A percentile compares a stretch with the other conserved stretches of the same genome.
phyloP scores from a whole-genome alignment of 2,797 vertebrate species.

The Syncerus caffer region DNA sequence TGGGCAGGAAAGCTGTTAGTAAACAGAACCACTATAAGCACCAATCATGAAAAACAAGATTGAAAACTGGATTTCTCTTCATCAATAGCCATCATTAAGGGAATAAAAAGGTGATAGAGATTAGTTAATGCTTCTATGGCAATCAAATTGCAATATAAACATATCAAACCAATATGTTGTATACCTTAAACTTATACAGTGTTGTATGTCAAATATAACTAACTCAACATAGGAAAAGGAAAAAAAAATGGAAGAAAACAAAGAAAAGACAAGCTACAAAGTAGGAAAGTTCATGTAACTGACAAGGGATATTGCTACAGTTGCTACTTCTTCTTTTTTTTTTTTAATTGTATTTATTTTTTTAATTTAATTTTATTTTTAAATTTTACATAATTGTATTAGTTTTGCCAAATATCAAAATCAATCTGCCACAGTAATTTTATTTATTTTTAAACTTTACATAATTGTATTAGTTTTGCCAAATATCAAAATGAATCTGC shows the following conservation, averaged over 20 bases:
- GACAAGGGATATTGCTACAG: background rate
- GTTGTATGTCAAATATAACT: background rate
- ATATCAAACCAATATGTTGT: background rate
- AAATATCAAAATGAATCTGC: too few species aligned
- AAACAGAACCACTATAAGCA: background rate
- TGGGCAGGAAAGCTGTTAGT: background rate
- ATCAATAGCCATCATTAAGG: background rate
- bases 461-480: too few species aligned
- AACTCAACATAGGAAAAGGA: background rate
- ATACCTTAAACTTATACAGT: background rate
- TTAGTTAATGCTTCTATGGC: background rate
- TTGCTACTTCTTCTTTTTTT: background rate
- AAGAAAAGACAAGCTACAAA: conserved; percentile 12
- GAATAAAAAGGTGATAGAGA: background rate
- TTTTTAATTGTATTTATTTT: too few species aligned
- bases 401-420: too few species aligned
- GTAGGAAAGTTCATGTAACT: background rate
- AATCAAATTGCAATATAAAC: background rate
- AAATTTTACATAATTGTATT: too few species aligned
- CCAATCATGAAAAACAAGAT: background rate
- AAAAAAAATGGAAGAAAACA: background rate
- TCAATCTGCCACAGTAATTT: too few species aligned
- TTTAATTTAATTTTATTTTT: too few species aligned
- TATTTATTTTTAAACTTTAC: too few species aligned
- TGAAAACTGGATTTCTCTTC: background rate